Conservation (phyloP, 2,113 vertebrate genomes). For the Galbula dea region DNA sequence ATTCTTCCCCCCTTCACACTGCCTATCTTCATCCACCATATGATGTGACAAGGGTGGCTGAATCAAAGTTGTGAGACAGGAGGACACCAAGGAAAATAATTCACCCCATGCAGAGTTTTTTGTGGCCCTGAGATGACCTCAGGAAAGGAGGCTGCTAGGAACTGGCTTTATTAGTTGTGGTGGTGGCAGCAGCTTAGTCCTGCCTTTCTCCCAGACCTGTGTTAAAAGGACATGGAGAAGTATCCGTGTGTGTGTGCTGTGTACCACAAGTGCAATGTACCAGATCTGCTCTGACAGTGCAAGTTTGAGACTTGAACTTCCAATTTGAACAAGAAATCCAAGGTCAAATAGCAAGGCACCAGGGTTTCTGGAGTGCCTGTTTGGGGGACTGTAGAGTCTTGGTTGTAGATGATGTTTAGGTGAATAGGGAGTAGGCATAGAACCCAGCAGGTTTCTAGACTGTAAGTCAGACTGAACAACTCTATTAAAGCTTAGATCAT, state of each 20-base stretch:
- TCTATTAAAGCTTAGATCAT: neutral
- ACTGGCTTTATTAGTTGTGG: neutral
- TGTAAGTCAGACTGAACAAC: fast-evolving
- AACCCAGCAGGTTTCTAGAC: neutral
- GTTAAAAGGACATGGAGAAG: fast-evolving
- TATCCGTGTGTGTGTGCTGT: fast-evolving
- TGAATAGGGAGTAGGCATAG: neutral
- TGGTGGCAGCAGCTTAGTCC: neutral
- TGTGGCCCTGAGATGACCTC: neutral
- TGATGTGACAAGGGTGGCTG: neutral
- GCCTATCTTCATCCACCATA: neutral
- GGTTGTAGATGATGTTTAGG: neutral
- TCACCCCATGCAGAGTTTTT: neutral
- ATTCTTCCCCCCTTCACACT: neutral
- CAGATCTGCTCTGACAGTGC: neutral
- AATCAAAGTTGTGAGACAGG: neutral
- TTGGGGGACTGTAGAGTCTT: fast-evolving
- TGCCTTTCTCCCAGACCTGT: neutral
- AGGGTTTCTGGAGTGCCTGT: neutral
- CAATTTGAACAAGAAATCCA: neutral
- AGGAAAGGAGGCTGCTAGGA: neutral
- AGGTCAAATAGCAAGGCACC: neutral
- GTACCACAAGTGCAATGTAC: fast-evolving
- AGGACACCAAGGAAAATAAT: neutral
- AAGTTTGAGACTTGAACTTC: neutral